Evolutionary conservation across 2,113 vertebrate species (phyloP), one percentile per base, ranked within the genome.

Genomic region (Tupaia tana): DNA sequence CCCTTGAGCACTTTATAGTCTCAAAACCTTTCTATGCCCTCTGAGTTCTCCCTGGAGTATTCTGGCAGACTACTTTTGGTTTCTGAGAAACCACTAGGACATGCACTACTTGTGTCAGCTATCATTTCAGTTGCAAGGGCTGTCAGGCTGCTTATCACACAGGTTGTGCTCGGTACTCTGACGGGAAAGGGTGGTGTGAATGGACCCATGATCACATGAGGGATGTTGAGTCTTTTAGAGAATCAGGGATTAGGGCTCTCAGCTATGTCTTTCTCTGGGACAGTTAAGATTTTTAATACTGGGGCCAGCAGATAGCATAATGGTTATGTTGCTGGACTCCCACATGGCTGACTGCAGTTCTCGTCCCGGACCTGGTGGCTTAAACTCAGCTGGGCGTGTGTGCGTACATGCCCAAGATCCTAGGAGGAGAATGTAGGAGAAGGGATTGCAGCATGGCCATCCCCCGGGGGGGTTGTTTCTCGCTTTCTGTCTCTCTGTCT

Each of bases 201-300:
- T 75, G 29, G 27, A 86, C 27, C 89, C 64, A 29, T 13, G 19
- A 15, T 83, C 69, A n/a, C 59, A 91, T 59, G 86, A 31, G 34
- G 18, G 18, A 61, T 71, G 31, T 7, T 63, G 29, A 71, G 34
- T 82, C 61, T 79, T 93, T 87, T 63, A 52, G 34, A 84, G 52
- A 96, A 91, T 86, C 52, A 73, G 24, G 8, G 74, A 82, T 64
- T 85, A 63, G 31, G 59, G 25, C 64, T 79, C 9, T 0, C 27
- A 77, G 27, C 3, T 94, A 56, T 91, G 16, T 71, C 58, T 94
- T 92, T 95, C 90, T 87, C 54, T 95, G 18, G 56, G 66, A 11
- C 5, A 90, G 59, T 69, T 94, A 90, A 85, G 52, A 54, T 71
- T 95, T 95, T 91, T 93, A 90, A 66, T 67, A 95, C 43, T 43